Percentiles rank a stretch among this genome's conserved stretches.
These are phyloP conservation scores for Lamellibrachia satsuma DNA, from an alignment of 2,888 invertebrate genomes.

Conservation along the genomic window DNA sequence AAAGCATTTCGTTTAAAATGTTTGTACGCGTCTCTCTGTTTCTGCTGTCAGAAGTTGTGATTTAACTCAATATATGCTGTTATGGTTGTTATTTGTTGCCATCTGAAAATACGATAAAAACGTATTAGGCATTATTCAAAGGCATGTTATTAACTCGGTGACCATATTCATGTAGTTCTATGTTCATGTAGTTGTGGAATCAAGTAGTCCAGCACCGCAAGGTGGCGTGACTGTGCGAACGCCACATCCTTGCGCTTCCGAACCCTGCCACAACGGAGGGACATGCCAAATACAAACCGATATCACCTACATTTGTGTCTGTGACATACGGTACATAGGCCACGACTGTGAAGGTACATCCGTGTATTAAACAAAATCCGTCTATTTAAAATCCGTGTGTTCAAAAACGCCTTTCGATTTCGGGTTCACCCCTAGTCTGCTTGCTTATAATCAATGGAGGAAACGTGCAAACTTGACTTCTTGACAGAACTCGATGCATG, in stretches of 20 bases:
- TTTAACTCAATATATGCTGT: background rate
- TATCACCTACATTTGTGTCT: background rate
- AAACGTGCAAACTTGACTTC: background rate
- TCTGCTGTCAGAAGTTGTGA: background rate
- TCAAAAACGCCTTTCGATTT: background rate
- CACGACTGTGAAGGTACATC: background rate
- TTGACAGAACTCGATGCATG: background rate
- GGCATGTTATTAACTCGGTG: background rate
- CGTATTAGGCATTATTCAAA: background rate
- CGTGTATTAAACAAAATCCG: background rate
- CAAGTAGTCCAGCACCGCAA: background rate
- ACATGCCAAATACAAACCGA: background rate
- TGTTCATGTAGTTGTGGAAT: background rate
- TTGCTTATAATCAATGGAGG: background rate
- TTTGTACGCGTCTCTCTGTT: no score
- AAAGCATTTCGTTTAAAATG: no score
- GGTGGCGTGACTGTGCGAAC: background rate
- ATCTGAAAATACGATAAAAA: background rate
- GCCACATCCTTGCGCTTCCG: background rate
- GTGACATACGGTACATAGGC: background rate
- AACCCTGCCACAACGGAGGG: background rate
- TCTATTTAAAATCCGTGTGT: no score
- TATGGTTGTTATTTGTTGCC: background rate
- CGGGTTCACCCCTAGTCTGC: background rate
- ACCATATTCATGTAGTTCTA: background rate